phyloP scores from a whole-genome alignment of 2,888 invertebrate genomes.

The Eulithis prunata region DNA sequence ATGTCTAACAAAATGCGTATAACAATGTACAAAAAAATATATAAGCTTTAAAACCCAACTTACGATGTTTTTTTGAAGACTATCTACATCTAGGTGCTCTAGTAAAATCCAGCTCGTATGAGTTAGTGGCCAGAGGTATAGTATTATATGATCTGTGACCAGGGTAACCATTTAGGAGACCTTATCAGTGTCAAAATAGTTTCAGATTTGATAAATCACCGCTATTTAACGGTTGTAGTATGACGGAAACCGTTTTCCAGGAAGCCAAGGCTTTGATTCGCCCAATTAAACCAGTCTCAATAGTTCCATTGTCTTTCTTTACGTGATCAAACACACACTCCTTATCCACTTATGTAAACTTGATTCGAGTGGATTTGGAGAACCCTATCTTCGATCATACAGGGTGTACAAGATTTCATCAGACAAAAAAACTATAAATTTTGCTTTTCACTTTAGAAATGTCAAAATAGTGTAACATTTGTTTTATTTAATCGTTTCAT shows the following conservation, averaged over 20 bases:
- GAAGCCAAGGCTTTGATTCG: neutral
- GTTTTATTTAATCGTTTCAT: too few relatives aligned
- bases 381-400: neutral
- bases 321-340: constrained; percentile 37
- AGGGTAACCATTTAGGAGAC: too few relatives aligned
- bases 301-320: constrained; percentile 28
- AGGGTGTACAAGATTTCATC: neutral
- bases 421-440: neutral
- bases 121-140: too few relatives aligned
- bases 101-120: too few relatives aligned
- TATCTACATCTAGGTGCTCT: too few relatives aligned
- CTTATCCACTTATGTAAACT: constrained; percentile 22
- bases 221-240: neutral
- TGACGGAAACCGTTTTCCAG: neutral
- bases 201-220: neutral
- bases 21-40: constrained; percentile 79
- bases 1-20: constrained; percentile 68
- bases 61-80: constrained; percentile 48
- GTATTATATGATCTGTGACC: too few relatives aligned
- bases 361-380: constrained; percentile 20
- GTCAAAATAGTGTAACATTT: too few relatives aligned
- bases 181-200: too few relatives aligned
- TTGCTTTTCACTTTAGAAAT: too few relatives aligned
- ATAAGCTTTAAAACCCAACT: constrained; percentile 76
- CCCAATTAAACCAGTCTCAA: constrained; percentile 4